Evolutionary conservation across 35 echinoderm and acorn worm species (phyloP), one percentile per base, ranked within the genome.

Genomic region (Lytechinus pictus): DNA sequence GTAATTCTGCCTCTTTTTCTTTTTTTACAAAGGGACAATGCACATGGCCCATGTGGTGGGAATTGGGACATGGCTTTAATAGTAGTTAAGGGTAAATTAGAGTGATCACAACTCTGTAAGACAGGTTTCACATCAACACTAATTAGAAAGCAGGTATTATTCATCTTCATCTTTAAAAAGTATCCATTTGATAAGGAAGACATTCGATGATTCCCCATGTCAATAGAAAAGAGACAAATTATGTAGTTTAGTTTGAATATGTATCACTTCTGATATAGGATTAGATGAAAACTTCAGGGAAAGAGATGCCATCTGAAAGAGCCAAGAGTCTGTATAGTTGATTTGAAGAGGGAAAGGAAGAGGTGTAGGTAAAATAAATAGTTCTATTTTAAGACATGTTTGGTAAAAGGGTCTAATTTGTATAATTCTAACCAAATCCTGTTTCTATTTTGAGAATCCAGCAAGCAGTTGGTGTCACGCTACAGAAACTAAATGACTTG

Each of bases 341-440:
- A 79, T 8, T 79, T 16, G 66, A 79, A 79, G 66, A 79, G 66
- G 66, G 66, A 79, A 79, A 16, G 66, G 66, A 79, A 79, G 16
- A 79, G 21, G 66, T 79, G 19, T 79, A 79, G 66, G 19, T 79
- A 24, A 79, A 79, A 44, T 79, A 24, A 24, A 79, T 79, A 79
- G 66, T n/a, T 79, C 66, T 79, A 79, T 79, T 79, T 79, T 79
- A 79, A 79, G 66, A 79, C 12, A 19, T 24, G 8, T 79, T 7
- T 79, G 19, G 19, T 24, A 79, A 79, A 79, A 79, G 66, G 66
- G 66, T 79, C 66, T 7, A 79, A 79, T 71, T 71, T 16, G 61
- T 71, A 13, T 79, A 79, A 79, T 24, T 79, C 66, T 79, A 79
- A 79, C 66, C 66, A 79, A 79, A 79, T 79, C 66, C 66, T 79